Conservation (phyloP, 1,140 invertebrate genomes). For the Bombus pyrosoma region DNA sequence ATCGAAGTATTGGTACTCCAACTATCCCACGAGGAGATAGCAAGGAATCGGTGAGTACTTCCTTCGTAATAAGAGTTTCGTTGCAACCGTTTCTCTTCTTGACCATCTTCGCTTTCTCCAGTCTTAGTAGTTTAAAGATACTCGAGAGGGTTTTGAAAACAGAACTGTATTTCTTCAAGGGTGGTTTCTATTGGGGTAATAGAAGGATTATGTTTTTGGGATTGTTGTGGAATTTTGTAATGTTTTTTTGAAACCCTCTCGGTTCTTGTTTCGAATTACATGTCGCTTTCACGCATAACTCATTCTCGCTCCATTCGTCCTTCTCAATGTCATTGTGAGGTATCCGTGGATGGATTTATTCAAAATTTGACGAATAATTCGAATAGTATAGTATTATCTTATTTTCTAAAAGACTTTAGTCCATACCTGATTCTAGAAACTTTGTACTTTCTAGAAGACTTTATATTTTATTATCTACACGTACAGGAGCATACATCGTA, state of each 20-base stretch:
- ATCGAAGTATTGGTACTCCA: background rate
- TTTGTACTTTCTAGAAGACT: too few relatives aligned
- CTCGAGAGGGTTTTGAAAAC: background rate
- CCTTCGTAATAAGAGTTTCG: background rate
- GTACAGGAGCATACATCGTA: too few relatives aligned
- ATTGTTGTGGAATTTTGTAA: too few relatives aligned
- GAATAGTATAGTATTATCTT: background rate
- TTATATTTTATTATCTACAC: too few relatives aligned
- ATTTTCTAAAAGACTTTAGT: background rate
- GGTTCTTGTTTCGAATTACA: background rate
- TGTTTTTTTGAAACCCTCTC: background rate
- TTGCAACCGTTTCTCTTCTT: background rate
- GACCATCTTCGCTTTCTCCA: background rate
- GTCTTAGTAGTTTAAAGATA: background rate
- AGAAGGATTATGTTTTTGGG: too few relatives aligned
- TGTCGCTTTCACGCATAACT: slow-evolving; percentile 21
- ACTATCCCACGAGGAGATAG: background rate
- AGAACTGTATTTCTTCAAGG: too few relatives aligned
- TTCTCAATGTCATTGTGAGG: background rate
- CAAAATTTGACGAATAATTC: too few relatives aligned
- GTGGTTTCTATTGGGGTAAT: too few relatives aligned
- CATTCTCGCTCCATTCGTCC: slow-evolving; percentile 12
- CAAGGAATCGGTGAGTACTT: slow-evolving; percentile 49
- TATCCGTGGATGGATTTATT: background rate
- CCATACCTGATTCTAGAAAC: too few relatives aligned